phyloP scores from a whole-genome alignment of 2,888 invertebrate genomes.

The Melanotus villosus region DNA sequence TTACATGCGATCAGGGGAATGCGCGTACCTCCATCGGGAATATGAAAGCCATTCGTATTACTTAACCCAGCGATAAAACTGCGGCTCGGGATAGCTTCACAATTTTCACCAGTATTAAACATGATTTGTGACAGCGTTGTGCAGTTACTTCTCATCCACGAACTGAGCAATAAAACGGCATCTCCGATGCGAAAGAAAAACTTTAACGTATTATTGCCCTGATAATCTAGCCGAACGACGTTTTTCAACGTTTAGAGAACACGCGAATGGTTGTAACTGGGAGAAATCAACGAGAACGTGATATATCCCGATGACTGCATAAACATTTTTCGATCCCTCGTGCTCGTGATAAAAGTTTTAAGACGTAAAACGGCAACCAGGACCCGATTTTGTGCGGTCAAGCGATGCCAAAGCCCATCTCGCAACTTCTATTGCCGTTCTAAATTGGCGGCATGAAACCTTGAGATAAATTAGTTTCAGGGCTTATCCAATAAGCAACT shows the following conservation, averaged over 20 bases:
- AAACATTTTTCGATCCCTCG: slow-evolving; percentile 39
- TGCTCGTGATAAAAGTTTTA: slow-evolving; percentile 39
- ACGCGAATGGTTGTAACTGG: slow-evolving; percentile 24
- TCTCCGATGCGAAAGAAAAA: slow-evolving; percentile 43
- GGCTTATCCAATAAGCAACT: slow-evolving; percentile 50
- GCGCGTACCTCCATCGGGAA: slow-evolving; percentile 62
- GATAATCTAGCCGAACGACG: slow-evolving; percentile 31
- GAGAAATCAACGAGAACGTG: slow-evolving; percentile 26
- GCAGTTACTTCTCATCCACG: slow-evolving; percentile 60
- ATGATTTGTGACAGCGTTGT: slow-evolving; percentile 66
- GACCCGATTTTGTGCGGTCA: slow-evolving; percentile 43
- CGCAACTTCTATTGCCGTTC: slow-evolving; percentile 34
- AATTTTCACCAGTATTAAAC: slow-evolving; percentile 68
- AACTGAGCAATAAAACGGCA: slow-evolving; percentile 53
- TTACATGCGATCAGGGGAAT: slow-evolving; percentile 49
- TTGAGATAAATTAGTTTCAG: slow-evolving; percentile 50
- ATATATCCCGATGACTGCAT: slow-evolving; percentile 31
- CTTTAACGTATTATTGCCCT: slow-evolving; percentile 40
- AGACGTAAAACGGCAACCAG: slow-evolving; percentile 25
- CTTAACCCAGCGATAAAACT: slow-evolving; percentile 71
- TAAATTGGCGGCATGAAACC: slow-evolving; percentile 47
- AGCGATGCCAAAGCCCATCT: slow-evolving; percentile 38
- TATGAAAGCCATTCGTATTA: slow-evolving; percentile 70
- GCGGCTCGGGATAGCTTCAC: slow-evolving; percentile 67
- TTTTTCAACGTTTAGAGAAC: slow-evolving; percentile 29